Evolutionary conservation across 2,797 vertebrate genomes (phyloP).

Genomic region (Silurus aristotelis): DNA sequence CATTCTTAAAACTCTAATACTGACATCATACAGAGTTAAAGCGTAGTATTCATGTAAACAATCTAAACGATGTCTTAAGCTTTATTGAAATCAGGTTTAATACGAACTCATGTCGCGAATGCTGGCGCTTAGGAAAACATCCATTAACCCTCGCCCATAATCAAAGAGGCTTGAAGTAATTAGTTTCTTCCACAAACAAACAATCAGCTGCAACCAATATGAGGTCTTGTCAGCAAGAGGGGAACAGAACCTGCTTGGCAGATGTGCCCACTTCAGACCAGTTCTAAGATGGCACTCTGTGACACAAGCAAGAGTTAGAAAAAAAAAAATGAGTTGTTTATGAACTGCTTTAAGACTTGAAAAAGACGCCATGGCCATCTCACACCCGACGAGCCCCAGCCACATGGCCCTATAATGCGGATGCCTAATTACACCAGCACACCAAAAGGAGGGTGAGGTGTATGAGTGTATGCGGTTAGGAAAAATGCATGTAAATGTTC

Average conservation of each 20-base stretch:
- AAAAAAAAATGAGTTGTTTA: constrained; percentile 57
- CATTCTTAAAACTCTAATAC: neutral
- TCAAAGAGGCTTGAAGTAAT: constrained; percentile 53
- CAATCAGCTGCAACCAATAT: constrained; percentile 51
- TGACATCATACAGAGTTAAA: neutral
- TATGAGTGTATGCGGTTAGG: constrained; percentile 45
- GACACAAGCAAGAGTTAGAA: constrained; percentile 51
- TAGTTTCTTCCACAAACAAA: constrained; percentile 48
- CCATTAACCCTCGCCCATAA: constrained; percentile 18
- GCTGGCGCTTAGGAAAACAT: neutral
- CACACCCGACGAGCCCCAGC: constrained; percentile 43
- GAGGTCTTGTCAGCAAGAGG: constrained; percentile 6
- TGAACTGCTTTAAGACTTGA: constrained; percentile 51
- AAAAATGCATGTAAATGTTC: constrained; percentile 59
- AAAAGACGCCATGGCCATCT: constrained; percentile 59
- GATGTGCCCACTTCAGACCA: constrained; percentile 36
- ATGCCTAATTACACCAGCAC: constrained; percentile 49
- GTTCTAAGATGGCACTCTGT: constrained; percentile 39
- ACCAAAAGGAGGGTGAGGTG: constrained; percentile 45
- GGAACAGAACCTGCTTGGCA: constrained; percentile 38
- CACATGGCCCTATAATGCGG: constrained; percentile 35
- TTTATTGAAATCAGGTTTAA: neutral
- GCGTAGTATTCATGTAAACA: neutral
- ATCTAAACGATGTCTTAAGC: neutral
- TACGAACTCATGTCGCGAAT: neutral